These are phyloP conservation scores for Styela plicata DNA, from an alignment of 23 tunicate species.

Conservation along the genomic window DNA sequence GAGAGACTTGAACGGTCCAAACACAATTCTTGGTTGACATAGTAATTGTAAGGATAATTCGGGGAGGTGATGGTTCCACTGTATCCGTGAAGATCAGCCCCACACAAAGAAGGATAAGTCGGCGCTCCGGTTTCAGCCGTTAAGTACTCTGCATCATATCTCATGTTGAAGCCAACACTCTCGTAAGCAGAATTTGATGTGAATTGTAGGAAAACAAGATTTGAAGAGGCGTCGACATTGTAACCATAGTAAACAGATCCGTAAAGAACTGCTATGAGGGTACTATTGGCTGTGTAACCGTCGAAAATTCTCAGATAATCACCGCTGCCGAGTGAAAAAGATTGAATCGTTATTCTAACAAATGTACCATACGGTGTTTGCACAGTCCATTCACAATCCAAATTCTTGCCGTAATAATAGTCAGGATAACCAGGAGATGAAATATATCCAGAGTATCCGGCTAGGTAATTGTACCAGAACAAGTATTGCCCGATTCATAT, in stretches of 20 bases:
- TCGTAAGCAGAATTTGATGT: neutral
- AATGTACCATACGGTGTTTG: conserved; percentile 2
- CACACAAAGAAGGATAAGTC: neutral
- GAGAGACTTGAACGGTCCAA: conserved; percentile 25
- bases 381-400: conserved; percentile 13
- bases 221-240: conserved; percentile 14
- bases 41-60: conserved; percentile 1
- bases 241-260: conserved; percentile 4
- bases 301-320: neutral
- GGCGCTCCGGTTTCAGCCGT: neutral
- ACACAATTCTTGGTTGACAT: neutral
- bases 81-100: neutral
- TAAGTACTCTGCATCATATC: neutral
- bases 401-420: neutral
- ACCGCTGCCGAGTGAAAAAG: neutral
- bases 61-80: conserved; percentile 3
- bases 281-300: neutral
- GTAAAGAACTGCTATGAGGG: neutral
- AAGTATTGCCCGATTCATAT: no score
- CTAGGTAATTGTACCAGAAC: neutral
- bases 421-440: conserved; percentile 2
- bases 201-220: neutral
- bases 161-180: neutral
- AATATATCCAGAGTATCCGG: conserved; percentile 2
- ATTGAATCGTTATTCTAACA: neutral